A percentile compares a stretch with the other conserved stretches of the same genome.
phyloP scores from a whole-genome alignment of 1,140 invertebrate species.

The Dermatophagoides farinae region DNA sequence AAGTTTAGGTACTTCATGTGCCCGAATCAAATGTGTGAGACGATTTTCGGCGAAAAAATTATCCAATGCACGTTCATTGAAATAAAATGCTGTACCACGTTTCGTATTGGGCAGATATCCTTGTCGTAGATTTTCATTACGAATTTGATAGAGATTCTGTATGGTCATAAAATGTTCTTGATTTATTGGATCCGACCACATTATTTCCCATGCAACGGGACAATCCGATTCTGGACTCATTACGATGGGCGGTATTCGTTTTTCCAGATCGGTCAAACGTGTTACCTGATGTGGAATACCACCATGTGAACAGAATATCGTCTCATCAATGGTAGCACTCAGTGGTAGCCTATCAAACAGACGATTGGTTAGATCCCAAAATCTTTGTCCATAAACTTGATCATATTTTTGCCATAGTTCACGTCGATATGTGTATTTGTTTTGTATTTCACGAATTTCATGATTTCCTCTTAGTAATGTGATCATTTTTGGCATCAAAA shows the following conservation, averaged over 20 bases:
- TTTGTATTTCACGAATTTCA: conserved; percentile 40
- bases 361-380: conserved; percentile 47
- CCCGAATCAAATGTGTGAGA: conserved; percentile 43
- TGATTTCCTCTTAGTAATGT: conserved; percentile 40
- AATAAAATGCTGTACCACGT: conserved; percentile 47
- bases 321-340: conserved; percentile 43
- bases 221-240: conserved; percentile 40
- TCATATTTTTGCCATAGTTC: conserved; percentile 44
- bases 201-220: conserved; percentile 46
- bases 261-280: conserved; percentile 32
- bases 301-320: conserved; percentile 47
- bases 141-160: neutral
- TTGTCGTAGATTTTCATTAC: conserved; percentile 20
- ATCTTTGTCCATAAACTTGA: conserved; percentile 34
- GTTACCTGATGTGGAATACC: conserved; percentile 43
- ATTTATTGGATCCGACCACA: conserved; percentile 52
- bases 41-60: conserved; percentile 39
- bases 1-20: conserved; percentile 41
- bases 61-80: conserved; percentile 40
- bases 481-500: conserved; percentile 37
- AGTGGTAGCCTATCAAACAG: conserved; percentile 49
- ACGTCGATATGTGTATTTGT: conserved; percentile 42
- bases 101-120: conserved; percentile 43
- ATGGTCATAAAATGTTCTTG: neutral
- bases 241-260: conserved; percentile 39